Conservation (phyloP, 2,888 invertebrate species). For the Eupithecia insigniata region DNA sequence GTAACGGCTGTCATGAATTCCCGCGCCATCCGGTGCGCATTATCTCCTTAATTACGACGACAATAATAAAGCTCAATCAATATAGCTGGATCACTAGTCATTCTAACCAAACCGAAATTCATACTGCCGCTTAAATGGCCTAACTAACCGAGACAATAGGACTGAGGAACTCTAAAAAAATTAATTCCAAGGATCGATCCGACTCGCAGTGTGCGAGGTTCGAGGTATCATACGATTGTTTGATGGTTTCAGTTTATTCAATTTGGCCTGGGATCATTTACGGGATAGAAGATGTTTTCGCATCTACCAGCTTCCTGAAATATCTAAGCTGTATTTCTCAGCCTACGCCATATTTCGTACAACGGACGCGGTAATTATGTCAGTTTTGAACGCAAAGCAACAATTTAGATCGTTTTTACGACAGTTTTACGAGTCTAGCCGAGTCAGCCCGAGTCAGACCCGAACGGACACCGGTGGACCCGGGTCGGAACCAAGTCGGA, state of each 20-base stretch:
- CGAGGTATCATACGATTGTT: background rate
- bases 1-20: slow-evolving; percentile 20
- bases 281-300: no score
- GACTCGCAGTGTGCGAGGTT: background rate
- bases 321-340: background rate
- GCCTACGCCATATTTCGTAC: slow-evolving; percentile 23
- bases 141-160: background rate
- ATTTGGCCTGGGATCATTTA: no score
- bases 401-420: slow-evolving; percentile 47
- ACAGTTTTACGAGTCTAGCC: slow-evolving; percentile 32
- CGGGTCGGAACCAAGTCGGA: background rate
- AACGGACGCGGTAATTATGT: slow-evolving; percentile 37
- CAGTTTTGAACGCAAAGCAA: slow-evolving; percentile 45
- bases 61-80: slow-evolving; percentile 21
- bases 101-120: background rate
- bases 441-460: background rate
- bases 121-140: background rate
- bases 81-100: background rate
- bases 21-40: slow-evolving; percentile 19
- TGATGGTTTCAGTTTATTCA: no score
- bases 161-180: background rate
- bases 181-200: background rate
- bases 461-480: background rate
- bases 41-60: slow-evolving; percentile 30
- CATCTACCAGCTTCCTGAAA: background rate